phyloP scores from a whole-genome alignment of 2,797 vertebrate genomes.

The Synaphobranchus kaupii region DNA sequence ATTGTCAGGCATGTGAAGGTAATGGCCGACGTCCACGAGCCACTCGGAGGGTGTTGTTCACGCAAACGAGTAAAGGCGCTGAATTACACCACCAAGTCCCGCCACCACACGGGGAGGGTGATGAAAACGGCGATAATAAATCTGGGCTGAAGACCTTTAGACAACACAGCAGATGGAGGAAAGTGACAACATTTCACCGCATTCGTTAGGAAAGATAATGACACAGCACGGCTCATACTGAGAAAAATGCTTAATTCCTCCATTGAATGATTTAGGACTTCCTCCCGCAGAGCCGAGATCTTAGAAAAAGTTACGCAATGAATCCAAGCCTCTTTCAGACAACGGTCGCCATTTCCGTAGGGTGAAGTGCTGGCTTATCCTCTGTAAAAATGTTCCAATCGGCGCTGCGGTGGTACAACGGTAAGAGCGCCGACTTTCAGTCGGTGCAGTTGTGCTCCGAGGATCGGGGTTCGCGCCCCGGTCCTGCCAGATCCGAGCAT shows the following conservation, averaged over 20 bases:
- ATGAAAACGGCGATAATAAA: background rate
- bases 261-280: background rate
- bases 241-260: background rate
- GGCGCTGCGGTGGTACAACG: no score
- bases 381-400: background rate
- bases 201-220: background rate
- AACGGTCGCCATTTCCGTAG: background rate
- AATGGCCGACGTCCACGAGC: background rate
- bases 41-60: background rate
- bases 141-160: background rate
- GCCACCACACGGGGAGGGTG: background rate
- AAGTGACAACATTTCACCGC: background rate
- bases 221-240: background rate
- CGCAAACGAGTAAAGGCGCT: background rate
- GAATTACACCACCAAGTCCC: background rate
- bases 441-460: no score
- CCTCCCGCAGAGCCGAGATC: background rate
- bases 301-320: background rate
- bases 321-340: background rate
- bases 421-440: no score
- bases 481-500: no score
- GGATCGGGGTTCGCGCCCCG: no score
- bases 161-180: background rate
- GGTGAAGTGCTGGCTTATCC: background rate
- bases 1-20: background rate